Evolutionary conservation across 2,113 vertebrate genomes (phyloP).

Genomic region (Xenus cinereus): DNA sequence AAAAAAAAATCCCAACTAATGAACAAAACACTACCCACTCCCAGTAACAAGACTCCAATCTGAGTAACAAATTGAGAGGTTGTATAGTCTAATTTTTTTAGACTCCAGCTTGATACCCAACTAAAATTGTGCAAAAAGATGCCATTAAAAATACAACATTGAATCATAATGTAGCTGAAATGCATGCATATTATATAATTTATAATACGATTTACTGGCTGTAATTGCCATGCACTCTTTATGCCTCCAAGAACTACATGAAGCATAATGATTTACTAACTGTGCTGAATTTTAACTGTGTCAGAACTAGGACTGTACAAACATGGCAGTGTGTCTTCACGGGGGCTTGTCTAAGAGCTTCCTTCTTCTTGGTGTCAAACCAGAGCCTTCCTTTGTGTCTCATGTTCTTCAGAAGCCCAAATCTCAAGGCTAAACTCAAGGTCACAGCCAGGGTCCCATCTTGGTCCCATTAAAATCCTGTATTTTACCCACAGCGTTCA

Average conservation of each 20-base stretch:
- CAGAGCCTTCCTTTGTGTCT: not conserved
- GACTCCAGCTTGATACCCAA: not conserved
- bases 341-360: not conserved
- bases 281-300: not conserved
- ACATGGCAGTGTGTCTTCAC: not conserved
- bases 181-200: not conserved
- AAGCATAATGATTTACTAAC: not conserved
- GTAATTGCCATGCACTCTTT: conserved; percentile 1
- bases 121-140: not conserved
- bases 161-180: not conserved
- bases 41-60: not conserved
- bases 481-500: not conserved
- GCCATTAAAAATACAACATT: not conserved
- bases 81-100: not conserved
- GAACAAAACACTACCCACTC: not conserved
- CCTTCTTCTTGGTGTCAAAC: not conserved
- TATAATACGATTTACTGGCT: conserved; percentile 3
- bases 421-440: not conserved
- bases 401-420: not conserved
- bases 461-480: not conserved
- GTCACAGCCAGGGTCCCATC: not conserved
- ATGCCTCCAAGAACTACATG: not conserved
- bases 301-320: not conserved
- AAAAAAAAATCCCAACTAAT: not conserved
- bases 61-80: not conserved